These are phyloP conservation scores for Caenorhabditis imperialis DNA, from an alignment of 2,888 invertebrate genomes.

Conservation along the genomic window DNA sequence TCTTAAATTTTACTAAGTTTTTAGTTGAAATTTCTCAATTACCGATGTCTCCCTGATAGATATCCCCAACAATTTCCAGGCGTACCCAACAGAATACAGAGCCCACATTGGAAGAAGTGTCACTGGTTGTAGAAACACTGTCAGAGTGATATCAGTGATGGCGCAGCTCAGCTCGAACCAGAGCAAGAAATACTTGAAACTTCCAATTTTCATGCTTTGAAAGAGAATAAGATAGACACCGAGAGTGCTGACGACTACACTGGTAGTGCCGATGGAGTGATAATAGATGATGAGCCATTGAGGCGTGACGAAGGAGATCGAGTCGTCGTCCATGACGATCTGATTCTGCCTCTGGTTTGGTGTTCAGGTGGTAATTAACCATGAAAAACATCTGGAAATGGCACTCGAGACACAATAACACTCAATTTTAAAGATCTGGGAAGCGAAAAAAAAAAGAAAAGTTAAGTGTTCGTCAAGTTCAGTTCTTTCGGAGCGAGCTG, in stretches of 20 bases:
- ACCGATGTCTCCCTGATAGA: slow-evolving; percentile 2
- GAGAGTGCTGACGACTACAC: background rate
- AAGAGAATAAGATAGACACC: slow-evolving; percentile 10
- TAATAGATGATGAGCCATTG: slow-evolving; percentile 8
- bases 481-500: too few species aligned
- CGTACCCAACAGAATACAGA: slow-evolving; percentile 1
- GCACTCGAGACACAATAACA: too few species aligned
- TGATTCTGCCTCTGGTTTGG: background rate
- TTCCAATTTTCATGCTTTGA: background rate
- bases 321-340: background rate
- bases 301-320: background rate
- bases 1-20: too few species aligned
- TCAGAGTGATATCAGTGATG: slow-evolving; percentile 5
- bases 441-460: too few species aligned
- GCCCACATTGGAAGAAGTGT: slow-evolving; percentile 3
- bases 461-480: too few species aligned
- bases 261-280: background rate
- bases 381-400: too few species aligned
- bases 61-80: background rate
- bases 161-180: slow-evolving; percentile 10
- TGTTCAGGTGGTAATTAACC: slow-evolving; percentile 4
- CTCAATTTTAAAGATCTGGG: too few species aligned
- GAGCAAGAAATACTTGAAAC: slow-evolving; percentile 5
- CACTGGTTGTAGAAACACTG: slow-evolving; percentile 3
- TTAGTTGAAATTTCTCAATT: too few species aligned